phyloP scores from a whole-genome alignment of 2,888 invertebrate genomes.

The Hirtodrosophila histrioides region DNA sequence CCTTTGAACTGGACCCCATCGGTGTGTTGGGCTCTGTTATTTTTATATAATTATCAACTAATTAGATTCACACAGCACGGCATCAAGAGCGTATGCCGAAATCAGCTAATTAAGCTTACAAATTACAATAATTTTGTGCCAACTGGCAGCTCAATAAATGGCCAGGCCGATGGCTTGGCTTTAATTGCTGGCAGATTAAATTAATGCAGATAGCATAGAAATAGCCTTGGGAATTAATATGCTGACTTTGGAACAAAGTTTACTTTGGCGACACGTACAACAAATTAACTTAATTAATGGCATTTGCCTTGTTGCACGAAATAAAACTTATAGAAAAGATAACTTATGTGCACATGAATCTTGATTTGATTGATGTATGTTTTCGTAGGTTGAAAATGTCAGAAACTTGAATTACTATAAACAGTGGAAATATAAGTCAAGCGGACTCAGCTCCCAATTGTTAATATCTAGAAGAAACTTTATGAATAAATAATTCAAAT shows the following conservation, averaged over 20 bases:
- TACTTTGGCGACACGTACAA: conserved; percentile 49
- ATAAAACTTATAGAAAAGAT: conserved; percentile 12
- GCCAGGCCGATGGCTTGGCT: conserved; percentile 17
- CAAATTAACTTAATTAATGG: conserved; percentile 64
- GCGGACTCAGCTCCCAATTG: no score
- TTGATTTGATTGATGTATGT: conserved; percentile 3
- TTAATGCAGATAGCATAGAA: conserved; percentile 41
- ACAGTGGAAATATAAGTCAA: no score
- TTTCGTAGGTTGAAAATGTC: no score
- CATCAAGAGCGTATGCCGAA: conserved; percentile 16
- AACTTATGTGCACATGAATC: conserved; percentile 1
- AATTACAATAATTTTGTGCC: conserved; percentile 44
- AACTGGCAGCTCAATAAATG: not conserved
- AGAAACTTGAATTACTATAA: no score
- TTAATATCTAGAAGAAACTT: no score
- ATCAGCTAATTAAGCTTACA: conserved; percentile 58
- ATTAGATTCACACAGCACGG: conserved; percentile 51
- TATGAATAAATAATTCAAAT: no score
- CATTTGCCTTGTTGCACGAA: conserved; percentile 28
- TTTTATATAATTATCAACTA: conserved; percentile 57
- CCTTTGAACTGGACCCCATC: not conserved
- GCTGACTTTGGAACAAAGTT: conserved; percentile 17
- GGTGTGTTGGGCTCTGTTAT: conserved; percentile 5
- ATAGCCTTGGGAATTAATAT: conserved; percentile 9
- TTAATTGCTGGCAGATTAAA: conserved; percentile 51